Evolutionary conservation across 2,888 invertebrate species (phyloP), one percentile per base, ranked within the genome.

Genomic region (Drosophila meridiana): DNA sequence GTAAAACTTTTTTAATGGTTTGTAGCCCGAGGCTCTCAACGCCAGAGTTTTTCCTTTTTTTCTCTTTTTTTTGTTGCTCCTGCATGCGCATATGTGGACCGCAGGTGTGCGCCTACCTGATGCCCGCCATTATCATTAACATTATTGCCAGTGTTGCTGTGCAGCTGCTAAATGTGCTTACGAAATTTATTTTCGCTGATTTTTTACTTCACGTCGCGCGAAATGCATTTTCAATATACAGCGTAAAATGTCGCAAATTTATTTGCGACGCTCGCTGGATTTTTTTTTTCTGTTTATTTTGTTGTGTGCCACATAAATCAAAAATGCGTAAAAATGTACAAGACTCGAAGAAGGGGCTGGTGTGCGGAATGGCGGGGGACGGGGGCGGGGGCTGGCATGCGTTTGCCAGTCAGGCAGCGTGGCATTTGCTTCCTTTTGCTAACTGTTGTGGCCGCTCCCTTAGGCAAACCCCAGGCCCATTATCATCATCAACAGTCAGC

Each of bases 1-100:
- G 86, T 86, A 83, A 87, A 88, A 88, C 76, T 90, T 88, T 89
- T 88, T 89, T 91, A 91, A 91, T 91, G 90, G 91, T 83, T 50
- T 66, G 65, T 68, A 82, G 78, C 56, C 53, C 28, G 76, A 53
- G 73, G 61, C 61, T 63, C 32, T 32, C 28, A 30, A 47, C 47
- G 47, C 47, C 47, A 14, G 48, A 14, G 48, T 30, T 43, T 9
- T 43, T 14, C 14, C 9, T 61, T 26, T 20, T 20, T 20, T 20
- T 20, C 1, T 20, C 1, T 20, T 20, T 20, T 20, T 20, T 20
- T 20, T 20, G 20, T 20, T 63, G 20, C 38, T 43, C 42, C n/a
- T 28, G 32, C 52, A 88, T 72, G 34, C 55, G 48, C 83, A 85
- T 77, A 81, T 85, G 83, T 85, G 85, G 61, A 69, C 73, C 83